Evolutionary conservation across 2,888 invertebrate genomes (phyloP).

Genomic region (Meiosimyza decipiens): DNA sequence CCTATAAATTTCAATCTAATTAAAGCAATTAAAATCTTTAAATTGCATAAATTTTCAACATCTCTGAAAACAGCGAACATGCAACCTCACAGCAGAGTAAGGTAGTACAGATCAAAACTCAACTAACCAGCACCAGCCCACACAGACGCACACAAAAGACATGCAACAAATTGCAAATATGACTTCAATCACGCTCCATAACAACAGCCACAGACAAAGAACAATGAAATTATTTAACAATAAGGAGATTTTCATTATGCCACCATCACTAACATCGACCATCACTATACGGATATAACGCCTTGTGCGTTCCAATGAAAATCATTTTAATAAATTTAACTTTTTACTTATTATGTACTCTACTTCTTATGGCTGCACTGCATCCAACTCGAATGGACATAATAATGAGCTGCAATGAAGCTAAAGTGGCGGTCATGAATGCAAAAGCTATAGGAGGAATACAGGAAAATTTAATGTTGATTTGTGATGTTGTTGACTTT

Average conservation of each 20-base stretch:
- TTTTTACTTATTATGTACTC: background rate
- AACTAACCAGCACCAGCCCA: no score
- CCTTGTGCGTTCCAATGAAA: no score
- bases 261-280: background rate
- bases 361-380: background rate
- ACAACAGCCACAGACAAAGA: background rate
- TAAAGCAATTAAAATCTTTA: conserved; percentile 11
- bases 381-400: background rate
- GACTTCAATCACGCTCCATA: conserved; percentile 16
- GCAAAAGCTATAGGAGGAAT: no score
- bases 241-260: background rate
- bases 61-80: background rate
- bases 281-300: no score
- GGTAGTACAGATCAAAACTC: background rate
- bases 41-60: conserved; percentile 9
- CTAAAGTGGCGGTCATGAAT: conserved; percentile 5
- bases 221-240: conserved; percentile 2
- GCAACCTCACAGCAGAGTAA: background rate
- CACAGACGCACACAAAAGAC: no score
- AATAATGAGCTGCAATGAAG: background rate
- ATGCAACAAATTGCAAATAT: background rate
- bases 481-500: conserved; percentile 1
- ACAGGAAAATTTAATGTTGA: conserved; percentile 5
- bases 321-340: conserved; percentile 1
- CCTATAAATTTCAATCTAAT: background rate